Evolutionary conservation across 1,140 invertebrate species (phyloP).

Genomic region (Tetraneura akinire): DNA sequence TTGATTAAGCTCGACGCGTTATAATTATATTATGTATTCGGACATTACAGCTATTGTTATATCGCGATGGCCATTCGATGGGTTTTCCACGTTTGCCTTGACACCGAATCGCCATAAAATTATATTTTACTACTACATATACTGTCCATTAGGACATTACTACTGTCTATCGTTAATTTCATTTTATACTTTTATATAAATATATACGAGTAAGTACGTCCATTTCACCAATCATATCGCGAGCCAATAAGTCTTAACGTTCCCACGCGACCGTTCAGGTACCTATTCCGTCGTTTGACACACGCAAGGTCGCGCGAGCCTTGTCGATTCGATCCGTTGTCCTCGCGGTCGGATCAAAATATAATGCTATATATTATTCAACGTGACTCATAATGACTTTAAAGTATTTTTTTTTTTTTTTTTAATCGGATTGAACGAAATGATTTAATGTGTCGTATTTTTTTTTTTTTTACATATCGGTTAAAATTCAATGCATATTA

Average conservation of each 20-base stretch:
- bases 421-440: no score
- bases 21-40: not conserved
- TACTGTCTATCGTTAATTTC: not conserved
- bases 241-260: slow-evolving; percentile 29
- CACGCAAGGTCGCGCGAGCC: slow-evolving; percentile 12
- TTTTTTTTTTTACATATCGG: no score
- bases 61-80: not conserved
- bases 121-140: not conserved
- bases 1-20: not conserved
- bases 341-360: not conserved
- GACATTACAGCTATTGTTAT: slow-evolving; percentile 21
- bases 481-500: no score
- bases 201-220: no score
- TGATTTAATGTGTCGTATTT: no score
- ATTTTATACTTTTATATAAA: no score
- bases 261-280: slow-evolving; percentile 18
- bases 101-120: slow-evolving; percentile 28
- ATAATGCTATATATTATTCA: no score
- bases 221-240: not conserved
- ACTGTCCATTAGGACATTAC: not conserved
- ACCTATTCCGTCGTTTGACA: not conserved
- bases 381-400: no score
- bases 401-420: no score
- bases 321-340: slow-evolving; percentile 15
- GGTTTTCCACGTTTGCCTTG: slow-evolving; percentile 38